These are phyloP conservation scores for Drosophila albomicans DNA, from an alignment of 1,140 invertebrate genomes.

Conservation along the genomic window DNA sequence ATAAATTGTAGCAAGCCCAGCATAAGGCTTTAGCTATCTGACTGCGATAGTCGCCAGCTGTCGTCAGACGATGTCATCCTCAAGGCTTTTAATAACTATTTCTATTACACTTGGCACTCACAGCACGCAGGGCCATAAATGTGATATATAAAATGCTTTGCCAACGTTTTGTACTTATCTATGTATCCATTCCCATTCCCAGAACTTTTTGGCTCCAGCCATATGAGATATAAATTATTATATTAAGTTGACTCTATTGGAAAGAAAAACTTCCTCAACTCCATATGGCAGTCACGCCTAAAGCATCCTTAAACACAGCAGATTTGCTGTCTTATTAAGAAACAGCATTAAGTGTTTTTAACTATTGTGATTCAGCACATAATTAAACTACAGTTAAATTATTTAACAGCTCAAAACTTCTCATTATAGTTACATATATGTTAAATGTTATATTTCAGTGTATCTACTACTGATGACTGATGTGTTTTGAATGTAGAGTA, in stretches of 20 bases:
- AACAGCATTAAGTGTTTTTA: too few species aligned
- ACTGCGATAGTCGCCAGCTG: conserved; percentile 52
- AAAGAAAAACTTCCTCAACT: not conserved
- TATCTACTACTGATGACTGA: too few species aligned
- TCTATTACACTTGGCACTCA: conserved; percentile 78
- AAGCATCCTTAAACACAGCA: too few species aligned
- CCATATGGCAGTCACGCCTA: not conserved
- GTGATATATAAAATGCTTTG: conserved; percentile 55
- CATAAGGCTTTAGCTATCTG: conserved; percentile 37
- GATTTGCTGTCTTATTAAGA: not conserved
- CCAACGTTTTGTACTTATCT: conserved; percentile 76
- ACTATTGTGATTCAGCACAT: too few species aligned
- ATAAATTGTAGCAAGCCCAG: conserved; percentile 70
- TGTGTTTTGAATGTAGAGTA: too few species aligned
- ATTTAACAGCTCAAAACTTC: too few species aligned
- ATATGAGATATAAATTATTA: conserved; percentile 7
- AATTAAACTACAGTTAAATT: too few species aligned
- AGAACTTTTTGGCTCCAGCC: not conserved
- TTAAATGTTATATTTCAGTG: too few species aligned
- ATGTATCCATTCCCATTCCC: conserved; percentile 32
- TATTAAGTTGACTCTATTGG: not conserved
- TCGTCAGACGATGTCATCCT: conserved; percentile 43
- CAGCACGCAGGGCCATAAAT: conserved; percentile 58
- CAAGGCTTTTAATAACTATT: conserved; percentile 77
- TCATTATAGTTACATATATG: too few species aligned